Conservation (phyloP, 2,888 invertebrate species). For the Diaperis boleti region DNA sequence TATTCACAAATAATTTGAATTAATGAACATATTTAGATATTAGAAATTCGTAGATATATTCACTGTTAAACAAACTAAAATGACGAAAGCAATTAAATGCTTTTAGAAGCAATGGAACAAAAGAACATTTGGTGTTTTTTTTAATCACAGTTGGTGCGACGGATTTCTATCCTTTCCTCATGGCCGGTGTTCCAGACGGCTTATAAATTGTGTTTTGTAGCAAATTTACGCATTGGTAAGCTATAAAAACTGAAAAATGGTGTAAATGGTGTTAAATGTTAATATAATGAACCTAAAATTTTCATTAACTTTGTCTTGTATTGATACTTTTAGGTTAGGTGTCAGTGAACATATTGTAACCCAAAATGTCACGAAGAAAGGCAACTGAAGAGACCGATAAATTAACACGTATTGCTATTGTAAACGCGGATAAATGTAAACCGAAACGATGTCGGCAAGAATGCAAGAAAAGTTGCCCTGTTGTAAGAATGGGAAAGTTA, state of each 20-base stretch:
- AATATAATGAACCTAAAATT: too few relatives aligned
- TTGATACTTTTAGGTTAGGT: conserved; percentile 49
- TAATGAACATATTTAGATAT: too few relatives aligned
- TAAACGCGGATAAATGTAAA: conserved; percentile 98
- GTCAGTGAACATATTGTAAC: conserved; percentile 50
- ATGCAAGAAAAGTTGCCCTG: conserved; percentile 98
- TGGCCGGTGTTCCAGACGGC: conserved; percentile 53
- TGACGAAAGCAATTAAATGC: too few relatives aligned
- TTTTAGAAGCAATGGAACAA: too few relatives aligned
- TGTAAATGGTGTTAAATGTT: too few relatives aligned
- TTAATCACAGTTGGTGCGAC: conserved; percentile 12
- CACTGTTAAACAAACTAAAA: too few relatives aligned
- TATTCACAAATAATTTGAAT: too few relatives aligned
- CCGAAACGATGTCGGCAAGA: conserved; percentile 99
- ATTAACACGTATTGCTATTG: conserved; percentile 97
- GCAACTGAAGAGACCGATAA: conserved; percentile 89
- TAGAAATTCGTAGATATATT: too few relatives aligned
- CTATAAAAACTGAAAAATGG: neutral
- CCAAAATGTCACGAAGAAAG: conserved; percentile 77
- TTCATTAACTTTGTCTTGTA: neutral
- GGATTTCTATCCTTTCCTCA: conserved; percentile 53
- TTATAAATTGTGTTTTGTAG: conserved; percentile 31
- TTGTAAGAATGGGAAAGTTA: conserved; percentile 98
- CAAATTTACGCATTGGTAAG: conserved; percentile 17
- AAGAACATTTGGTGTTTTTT: neutral